Conservation (phyloP, 1,140 invertebrate species). For the Lasioglossum albipes region DNA sequence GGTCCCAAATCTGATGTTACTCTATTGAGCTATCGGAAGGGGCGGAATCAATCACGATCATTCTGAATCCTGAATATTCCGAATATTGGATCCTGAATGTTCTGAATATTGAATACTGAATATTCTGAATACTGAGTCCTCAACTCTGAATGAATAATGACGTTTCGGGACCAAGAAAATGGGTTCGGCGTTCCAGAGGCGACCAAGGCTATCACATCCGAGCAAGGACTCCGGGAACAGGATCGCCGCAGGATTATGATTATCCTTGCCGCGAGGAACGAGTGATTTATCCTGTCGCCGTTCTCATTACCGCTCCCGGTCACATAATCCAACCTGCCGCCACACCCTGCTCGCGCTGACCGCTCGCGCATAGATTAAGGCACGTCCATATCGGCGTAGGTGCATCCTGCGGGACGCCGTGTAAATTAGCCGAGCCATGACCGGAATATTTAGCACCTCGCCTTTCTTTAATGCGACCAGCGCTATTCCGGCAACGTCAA, state of each 20-base stretch:
- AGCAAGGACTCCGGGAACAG: constrained; percentile 61
- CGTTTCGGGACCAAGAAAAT: constrained; percentile 59
- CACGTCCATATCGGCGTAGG: constrained; percentile 64
- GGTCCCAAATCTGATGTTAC: too few relatives aligned
- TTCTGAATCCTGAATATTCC: too few relatives aligned
- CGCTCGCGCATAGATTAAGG: constrained; percentile 66
- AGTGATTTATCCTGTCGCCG: constrained; percentile 77
- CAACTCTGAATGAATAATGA: too few relatives aligned
- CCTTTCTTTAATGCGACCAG: constrained; percentile 1
- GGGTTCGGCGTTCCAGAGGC: constrained; percentile 68
- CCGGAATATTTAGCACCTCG: constrained; percentile 36
- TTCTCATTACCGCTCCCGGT: constrained; percentile 75
- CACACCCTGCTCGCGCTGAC: constrained; percentile 69
- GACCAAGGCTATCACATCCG: constrained; percentile 38
- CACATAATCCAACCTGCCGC: constrained; percentile 71
- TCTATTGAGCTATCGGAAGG: too few relatives aligned
- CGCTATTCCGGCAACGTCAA: too few relatives aligned
- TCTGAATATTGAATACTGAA: too few relatives aligned
- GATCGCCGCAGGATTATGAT: constrained; percentile 72
- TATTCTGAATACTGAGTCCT: too few relatives aligned
- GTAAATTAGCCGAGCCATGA: constrained; percentile 50
- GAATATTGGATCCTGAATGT: too few relatives aligned
- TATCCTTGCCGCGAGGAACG: constrained; percentile 71
- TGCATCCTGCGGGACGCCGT: constrained; percentile 46
- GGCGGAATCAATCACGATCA: too few relatives aligned